Conservation (phyloP, 2,888 invertebrate genomes). For the Polyommatus icarus region DNA sequence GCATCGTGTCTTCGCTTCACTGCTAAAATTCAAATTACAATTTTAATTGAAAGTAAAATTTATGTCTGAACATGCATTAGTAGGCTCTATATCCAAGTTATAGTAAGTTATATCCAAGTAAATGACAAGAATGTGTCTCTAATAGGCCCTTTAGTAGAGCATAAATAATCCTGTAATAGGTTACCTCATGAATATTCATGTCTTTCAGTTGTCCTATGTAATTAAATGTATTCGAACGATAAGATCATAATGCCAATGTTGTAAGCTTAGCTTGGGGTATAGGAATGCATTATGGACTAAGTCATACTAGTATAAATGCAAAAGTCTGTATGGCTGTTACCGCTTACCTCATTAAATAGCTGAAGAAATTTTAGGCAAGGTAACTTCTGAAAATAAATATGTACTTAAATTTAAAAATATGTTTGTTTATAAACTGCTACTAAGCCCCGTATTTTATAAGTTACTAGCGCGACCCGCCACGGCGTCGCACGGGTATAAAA, state of each 20-base stretch:
- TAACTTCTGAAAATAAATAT: no score
- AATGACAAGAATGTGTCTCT: constrained; percentile 9
- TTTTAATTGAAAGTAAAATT: background rate
- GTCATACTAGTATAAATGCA: no score
- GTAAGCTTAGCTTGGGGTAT: background rate
- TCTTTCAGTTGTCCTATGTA: background rate
- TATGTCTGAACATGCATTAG: background rate
- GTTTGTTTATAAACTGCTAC: no score
- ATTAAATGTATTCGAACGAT: constrained; percentile 26
- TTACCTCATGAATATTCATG: constrained; percentile 23
- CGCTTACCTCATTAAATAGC: no score
- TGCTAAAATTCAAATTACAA: no score
- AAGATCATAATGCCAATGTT: constrained; percentile 19
- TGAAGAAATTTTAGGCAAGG: no score
- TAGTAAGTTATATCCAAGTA: background rate
- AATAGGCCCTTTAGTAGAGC: constrained; percentile 27
- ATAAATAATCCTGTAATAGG: constrained; percentile 14
- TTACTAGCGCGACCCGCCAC: no score
- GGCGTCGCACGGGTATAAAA: no score
- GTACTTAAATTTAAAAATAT: no score
- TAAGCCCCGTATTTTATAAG: no score
- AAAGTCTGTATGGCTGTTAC: no score
- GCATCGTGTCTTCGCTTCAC: no score
- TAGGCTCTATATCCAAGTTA: background rate
- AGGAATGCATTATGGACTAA: background rate